phyloP scores from a whole-genome alignment of 2,888 invertebrate species.

The Stenurella melanura region DNA sequence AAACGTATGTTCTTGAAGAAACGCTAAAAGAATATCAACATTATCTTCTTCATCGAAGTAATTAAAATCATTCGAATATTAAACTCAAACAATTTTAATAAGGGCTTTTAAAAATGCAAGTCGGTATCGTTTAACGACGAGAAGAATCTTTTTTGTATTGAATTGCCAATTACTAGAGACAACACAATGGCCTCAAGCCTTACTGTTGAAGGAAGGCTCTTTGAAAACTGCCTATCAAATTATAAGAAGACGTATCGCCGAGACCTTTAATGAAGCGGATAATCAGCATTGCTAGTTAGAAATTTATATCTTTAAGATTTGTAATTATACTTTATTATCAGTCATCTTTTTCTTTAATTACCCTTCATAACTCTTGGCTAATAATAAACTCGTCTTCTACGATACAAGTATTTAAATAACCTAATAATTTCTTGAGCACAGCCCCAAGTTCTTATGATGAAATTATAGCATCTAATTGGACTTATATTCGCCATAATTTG shows the following conservation, averaged over 20 bases:
- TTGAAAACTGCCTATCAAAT: conserved; percentile 11
- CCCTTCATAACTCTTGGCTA: not conserved
- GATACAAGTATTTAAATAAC: conserved; percentile 3
- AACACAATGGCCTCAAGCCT: not conserved
- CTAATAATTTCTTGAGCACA: not conserved
- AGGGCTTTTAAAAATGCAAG: no score
- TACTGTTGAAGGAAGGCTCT: not conserved
- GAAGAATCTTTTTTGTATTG: no score
- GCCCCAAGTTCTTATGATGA: not conserved
- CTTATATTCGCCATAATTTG: not conserved
- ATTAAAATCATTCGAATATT: no score
- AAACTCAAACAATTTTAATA: no score
- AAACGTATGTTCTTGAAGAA: no score
- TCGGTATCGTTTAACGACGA: no score
- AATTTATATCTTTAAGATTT: not conserved
- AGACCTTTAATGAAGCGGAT: conserved; percentile 16
- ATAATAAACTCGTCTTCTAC: conserved; percentile 1
- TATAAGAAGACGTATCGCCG: not conserved
- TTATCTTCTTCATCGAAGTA: no score
- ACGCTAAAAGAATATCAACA: no score
- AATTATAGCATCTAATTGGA: not conserved
- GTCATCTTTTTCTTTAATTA: not conserved
- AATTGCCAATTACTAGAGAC: no score
- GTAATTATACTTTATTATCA: conserved; percentile 1
- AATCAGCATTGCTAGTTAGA: not conserved